Base-by-base conservation (phyloP, 2,888 invertebrate genomes). In the Stenichneumon culpator region DNA sequence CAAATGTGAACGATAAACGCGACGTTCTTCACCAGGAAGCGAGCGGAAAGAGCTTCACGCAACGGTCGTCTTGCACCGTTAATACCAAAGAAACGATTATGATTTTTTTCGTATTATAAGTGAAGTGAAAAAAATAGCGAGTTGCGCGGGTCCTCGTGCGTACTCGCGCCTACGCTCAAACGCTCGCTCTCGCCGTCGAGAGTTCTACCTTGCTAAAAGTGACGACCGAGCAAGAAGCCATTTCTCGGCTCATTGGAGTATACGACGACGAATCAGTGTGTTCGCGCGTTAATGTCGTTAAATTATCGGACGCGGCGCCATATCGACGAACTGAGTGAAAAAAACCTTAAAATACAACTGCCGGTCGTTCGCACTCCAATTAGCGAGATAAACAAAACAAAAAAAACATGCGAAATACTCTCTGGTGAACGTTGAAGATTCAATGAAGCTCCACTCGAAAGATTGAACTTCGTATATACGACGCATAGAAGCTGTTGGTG, bases 31-130 rank as follows among this genome's bases (percentile, higher is more conserved):
- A 86, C 79, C 87, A 87, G 86, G 81, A 87, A 86, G 86, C 82
- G 86, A 88, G 84, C 87, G 88, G 77, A 80, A 57, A 77, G 82
- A 87, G 86, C 87, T 86, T 88, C 87, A 82, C 78, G 84, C 83
- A 88, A 86, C 82, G 84, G 86, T 84, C 75, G 81, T 78, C 69
- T 80, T 90, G 90, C 90, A 88, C 87, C 89, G 90, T 90, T 82
- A 92, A 93, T 93, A 93, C 93, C 93, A 93, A 93, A 93, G 93
- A 93, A 92, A 92, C 92, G 92, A 91, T 91, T 91, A 90, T 87
- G 90, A 90, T 91, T 89, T 87, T 90, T 91, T 91, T 91, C 89
- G 90, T 92, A 91, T 91, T 90, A 81, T 82, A 77, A 91, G 90
- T 90, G 93, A 91, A 91, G 91, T 91, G 91, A 91, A 90, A 89